phyloP scores from a whole-genome alignment of 2,113 vertebrate species.

The Macquaria ambigua region DNA sequence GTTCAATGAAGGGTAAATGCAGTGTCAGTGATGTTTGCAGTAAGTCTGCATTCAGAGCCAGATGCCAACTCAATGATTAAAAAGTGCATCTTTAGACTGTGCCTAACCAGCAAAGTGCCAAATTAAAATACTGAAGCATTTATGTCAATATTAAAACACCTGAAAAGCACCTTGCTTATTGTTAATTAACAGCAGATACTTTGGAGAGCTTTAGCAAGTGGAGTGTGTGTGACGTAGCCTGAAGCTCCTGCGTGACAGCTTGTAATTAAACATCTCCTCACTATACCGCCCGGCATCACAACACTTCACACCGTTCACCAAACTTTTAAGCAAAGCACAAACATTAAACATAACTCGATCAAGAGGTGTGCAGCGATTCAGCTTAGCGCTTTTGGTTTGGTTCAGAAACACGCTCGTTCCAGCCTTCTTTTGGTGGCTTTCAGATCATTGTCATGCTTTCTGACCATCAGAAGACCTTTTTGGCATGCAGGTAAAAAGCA shows the following conservation, averaged over 20 bases:
- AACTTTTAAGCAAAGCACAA: conserved; percentile 76
- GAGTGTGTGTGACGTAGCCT: background rate
- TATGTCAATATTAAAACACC: background rate
- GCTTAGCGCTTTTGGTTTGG: conserved; percentile 67
- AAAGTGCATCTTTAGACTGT: background rate
- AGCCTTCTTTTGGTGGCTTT: conserved; percentile 37
- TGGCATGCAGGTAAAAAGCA: conserved; percentile 88
- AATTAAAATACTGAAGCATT: background rate
- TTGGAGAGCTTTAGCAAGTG: background rate
- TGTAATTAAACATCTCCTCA: background rate
- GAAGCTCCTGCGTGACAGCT: background rate
- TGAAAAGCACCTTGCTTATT: background rate
- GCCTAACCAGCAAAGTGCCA: background rate
- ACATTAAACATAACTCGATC: conserved; percentile 83
- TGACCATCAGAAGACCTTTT: conserved; percentile 77
- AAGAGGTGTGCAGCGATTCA: conserved; percentile 87
- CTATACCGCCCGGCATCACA: conserved; percentile 16
- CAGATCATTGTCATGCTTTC: conserved; percentile 73
- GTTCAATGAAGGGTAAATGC: background rate
- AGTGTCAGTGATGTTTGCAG: background rate
- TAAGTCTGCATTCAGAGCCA: background rate
- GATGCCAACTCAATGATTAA: background rate
- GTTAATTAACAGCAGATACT: background rate
- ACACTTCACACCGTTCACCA: conserved; percentile 50
- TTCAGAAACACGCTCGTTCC: conserved; percentile 62